Evolutionary conservation across 2,113 vertebrate genomes (phyloP).

Genomic region (Chaetodon trifascialis): DNA sequence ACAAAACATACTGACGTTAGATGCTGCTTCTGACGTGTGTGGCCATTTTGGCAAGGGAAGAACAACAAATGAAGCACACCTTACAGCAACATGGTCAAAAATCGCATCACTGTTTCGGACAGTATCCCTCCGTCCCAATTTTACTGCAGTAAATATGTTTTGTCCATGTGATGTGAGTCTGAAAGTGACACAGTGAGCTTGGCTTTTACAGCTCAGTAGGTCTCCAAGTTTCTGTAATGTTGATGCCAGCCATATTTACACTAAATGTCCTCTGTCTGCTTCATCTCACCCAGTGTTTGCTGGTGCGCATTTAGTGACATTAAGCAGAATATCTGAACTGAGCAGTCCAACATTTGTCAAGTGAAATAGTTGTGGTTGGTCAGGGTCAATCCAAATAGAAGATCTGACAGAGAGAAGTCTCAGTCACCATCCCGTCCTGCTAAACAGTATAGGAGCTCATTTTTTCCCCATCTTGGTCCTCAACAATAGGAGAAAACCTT

Average conservation of each 20-base stretch:
- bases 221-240: background rate
- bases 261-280: background rate
- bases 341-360: background rate
- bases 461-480: background rate
- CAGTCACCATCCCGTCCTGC: background rate
- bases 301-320: background rate
- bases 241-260: background rate
- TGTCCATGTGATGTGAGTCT: background rate
- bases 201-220: background rate
- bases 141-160: background rate
- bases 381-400: background rate
- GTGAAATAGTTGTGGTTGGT: background rate
- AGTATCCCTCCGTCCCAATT: too few relatives aligned
- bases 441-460: background rate
- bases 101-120: background rate
- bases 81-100: background rate
- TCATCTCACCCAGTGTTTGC: background rate
- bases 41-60: background rate
- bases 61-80: background rate
- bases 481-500: slow-evolving; percentile 1
- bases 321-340: background rate
- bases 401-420: background rate
- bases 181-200: background rate
- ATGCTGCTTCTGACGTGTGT: background rate
- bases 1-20: background rate